These are phyloP conservation scores for Rhopilema esculentum DNA, from an alignment of 30 jellyfish, hydroid and myxozoan species.

Conservation along the genomic window DNA sequence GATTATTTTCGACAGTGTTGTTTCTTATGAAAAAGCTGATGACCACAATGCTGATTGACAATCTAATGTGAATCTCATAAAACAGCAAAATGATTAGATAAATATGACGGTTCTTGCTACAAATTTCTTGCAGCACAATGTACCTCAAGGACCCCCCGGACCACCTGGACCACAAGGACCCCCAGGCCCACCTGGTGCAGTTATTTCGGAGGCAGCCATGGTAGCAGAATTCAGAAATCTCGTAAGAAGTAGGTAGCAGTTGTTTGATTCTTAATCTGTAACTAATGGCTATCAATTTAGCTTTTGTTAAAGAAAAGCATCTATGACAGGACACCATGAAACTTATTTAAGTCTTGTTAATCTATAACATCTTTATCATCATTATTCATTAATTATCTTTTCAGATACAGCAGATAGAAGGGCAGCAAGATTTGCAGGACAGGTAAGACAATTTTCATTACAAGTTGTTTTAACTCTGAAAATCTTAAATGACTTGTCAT, in stretches of 20 bases:
- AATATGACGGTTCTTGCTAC: too few relatives aligned
- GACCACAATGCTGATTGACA: too few relatives aligned
- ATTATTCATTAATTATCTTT: too few relatives aligned
- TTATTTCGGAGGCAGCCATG: constrained; percentile 84
- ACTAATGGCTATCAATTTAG: background rate
- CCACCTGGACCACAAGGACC: constrained; percentile 94
- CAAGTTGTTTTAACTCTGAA: background rate
- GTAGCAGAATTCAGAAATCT: constrained; percentile 77
- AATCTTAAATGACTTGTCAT: background rate
- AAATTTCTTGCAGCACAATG: constrained; percentile 28
- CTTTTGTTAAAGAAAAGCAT: constrained; percentile 1
- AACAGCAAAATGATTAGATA: too few relatives aligned
- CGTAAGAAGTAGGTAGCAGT: constrained; percentile 64
- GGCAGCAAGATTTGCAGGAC: constrained; percentile 89
- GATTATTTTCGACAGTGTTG: too few relatives aligned
- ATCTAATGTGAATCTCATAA: too few relatives aligned
- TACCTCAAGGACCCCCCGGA: constrained; percentile 79
- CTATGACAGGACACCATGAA: too few relatives aligned
- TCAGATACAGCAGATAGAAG: constrained; percentile 79
- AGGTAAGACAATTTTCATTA: constrained; percentile 42
- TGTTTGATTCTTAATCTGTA: background rate
- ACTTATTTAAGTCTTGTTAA: background rate
- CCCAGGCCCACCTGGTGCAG: constrained; percentile 90
- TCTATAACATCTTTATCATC: background rate
- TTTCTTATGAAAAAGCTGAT: too few relatives aligned